Evolutionary conservation across 2,113 vertebrate genomes (phyloP).

Genomic region (Macrotis lagotis): DNA sequence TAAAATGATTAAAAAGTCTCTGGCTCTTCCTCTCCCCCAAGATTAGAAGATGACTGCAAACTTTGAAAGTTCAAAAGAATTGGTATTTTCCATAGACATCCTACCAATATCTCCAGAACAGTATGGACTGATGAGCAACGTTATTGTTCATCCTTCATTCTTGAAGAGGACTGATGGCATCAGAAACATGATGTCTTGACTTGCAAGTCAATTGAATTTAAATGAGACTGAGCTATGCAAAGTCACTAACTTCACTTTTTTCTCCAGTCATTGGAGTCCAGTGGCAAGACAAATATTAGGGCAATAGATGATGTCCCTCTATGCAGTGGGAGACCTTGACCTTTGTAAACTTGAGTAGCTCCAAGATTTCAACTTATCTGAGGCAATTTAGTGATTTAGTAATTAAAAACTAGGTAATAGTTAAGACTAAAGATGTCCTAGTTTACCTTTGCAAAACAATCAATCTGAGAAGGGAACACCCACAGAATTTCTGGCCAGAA

Average conservation of each 20-base stretch:
- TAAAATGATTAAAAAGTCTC: neutral
- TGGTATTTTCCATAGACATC: neutral
- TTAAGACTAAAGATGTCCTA: too few relatives aligned
- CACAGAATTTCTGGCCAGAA: neutral
- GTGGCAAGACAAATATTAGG: too few relatives aligned
- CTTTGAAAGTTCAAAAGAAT: neutral
- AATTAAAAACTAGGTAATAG: neutral
- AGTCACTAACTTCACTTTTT: neutral
- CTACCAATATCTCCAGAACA: neutral
- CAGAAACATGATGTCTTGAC: neutral
- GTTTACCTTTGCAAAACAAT: neutral
- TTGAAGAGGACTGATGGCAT: neutral
- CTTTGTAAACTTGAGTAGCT: neutral
- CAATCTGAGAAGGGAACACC: neutral
- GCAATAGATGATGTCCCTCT: neutral
- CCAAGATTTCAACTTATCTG: neutral
- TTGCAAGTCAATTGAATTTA: neutral
- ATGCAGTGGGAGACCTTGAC: neutral
- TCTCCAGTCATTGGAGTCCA: neutral
- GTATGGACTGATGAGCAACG: neutral
- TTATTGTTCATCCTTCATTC: neutral
- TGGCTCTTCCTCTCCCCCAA: neutral
- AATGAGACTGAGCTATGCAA: neutral
- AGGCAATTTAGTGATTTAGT: neutral
- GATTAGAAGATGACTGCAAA: neutral